These are phyloP conservation scores for Danaus plexippus DNA, from an alignment of 1,140 invertebrate genomes.

Conservation along the genomic window DNA sequence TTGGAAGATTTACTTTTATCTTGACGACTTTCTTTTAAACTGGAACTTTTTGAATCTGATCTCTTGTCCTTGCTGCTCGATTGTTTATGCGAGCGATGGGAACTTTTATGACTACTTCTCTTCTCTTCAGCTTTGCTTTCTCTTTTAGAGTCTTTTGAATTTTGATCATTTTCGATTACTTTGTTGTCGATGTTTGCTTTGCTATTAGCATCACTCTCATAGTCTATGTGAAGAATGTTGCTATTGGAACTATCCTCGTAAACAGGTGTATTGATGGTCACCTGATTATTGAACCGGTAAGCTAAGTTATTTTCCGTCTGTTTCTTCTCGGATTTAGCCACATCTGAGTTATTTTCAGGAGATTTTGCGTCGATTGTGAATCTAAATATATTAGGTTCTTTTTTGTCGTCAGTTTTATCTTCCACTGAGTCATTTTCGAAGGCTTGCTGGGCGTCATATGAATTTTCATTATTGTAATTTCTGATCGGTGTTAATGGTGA, in stretches of 20 bases:
- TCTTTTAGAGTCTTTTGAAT: conserved; percentile 48
- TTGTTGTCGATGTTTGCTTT: conserved; percentile 52
- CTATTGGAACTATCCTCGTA: conserved; percentile 64
- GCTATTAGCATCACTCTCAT: conserved; percentile 61
- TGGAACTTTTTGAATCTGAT: conserved; percentile 60
- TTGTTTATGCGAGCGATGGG: conserved; percentile 51
- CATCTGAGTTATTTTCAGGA: conserved; percentile 36
- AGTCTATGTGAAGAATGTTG: conserved; percentile 59
- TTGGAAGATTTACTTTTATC: conserved; percentile 49
- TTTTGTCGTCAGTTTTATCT: conserved; percentile 44
- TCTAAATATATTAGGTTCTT: conserved; percentile 53
- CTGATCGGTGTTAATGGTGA: conserved; percentile 63
- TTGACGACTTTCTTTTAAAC: conserved; percentile 54
- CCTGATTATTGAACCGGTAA: conserved; percentile 56
- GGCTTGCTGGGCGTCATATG: conserved; percentile 62
- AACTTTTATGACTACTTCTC: conserved; percentile 56
- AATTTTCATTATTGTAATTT: conserved; percentile 66
- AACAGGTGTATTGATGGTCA: conserved; percentile 53
- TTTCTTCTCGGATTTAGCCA: conserved; percentile 43
- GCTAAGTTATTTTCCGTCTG: conserved; percentile 37
- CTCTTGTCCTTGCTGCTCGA: conserved; percentile 64
- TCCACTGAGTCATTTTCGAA: conserved; percentile 54
- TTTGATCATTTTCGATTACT: conserved; percentile 34
- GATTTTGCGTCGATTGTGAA: conserved; percentile 53
- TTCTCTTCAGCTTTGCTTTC: conserved; percentile 46